Evolutionary conservation across 1,140 invertebrate species (phyloP), one percentile per base, ranked within the genome.

Genomic region (Drusus annulatus): DNA sequence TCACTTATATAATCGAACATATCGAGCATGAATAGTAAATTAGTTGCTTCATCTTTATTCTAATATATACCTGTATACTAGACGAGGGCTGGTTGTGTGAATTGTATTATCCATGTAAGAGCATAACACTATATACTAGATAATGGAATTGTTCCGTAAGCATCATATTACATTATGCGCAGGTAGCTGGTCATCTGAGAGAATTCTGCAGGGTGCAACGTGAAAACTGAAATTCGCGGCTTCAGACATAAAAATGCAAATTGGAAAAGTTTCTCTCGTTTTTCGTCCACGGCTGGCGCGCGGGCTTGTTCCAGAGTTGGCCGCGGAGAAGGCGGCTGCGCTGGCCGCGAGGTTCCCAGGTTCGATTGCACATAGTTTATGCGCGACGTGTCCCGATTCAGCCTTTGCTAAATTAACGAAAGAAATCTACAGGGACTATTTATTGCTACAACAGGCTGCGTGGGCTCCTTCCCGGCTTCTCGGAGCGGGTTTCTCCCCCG

Each of bases 241-340:
- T 77, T 81, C 75, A 75, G 80, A 58, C 77, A 81, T 81, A 81
- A 81, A 81, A 81, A 81, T 81, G 80, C 71, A 81, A 81, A 81
- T 81, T 77, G 77, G 75, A 62, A 77, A 77, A 76, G 74, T 77
- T 77, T 36, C 62, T 3, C 80, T 23, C 58, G 51, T 80, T 76
- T 68, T 28, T 65, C 28, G 50, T 21, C 62, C 50, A 15, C 51
- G 15, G 52, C 65, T 6, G 65, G 6, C 21, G 25, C 28, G 8
- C 36, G 13, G 36, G 36, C 13, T 45, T 13, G 36, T 45, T 13
- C 31, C 31, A 8, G 5, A 4, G 8, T n/a, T n/a, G n/a, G n/a
- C 36, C 8, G 10, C 10, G 36, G 36, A 36, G 31, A 36, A 36
- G 3, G 8, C 1, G 10, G 13, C 0, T 45, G 36, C 36, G 8